Evolutionary conservation across 2,797 vertebrate genomes (phyloP).

Genomic region (Sternarchorhynchus goeldii): DNA sequence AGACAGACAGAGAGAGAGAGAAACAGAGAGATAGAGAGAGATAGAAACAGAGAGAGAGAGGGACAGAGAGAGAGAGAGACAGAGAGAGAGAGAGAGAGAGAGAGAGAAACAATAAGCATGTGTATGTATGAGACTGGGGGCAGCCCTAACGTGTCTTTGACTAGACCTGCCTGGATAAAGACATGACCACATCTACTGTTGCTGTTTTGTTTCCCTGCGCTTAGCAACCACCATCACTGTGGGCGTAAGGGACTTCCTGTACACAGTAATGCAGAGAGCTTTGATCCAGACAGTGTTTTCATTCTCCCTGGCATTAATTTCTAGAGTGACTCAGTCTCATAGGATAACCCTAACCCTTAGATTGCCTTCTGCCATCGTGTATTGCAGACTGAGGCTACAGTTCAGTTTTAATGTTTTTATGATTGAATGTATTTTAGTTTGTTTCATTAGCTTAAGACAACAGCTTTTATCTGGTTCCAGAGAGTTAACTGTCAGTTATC

Average conservation of each 20-base stretch:
- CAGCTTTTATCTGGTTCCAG: not conserved
- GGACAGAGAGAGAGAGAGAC: no score
- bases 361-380: not conserved
- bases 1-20: not conserved
- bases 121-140: no score
- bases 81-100: not conserved
- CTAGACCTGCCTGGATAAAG: slow-evolving; percentile 23
- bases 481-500: not conserved
- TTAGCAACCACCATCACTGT: slow-evolving; percentile 43
- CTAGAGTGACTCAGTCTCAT: slow-evolving; percentile 40
- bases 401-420: not conserved
- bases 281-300: slow-evolving; percentile 47
- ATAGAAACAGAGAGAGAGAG: no score
- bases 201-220: slow-evolving; percentile 30
- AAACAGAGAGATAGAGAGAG: no score
- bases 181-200: slow-evolving; percentile 20
- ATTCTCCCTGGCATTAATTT: slow-evolving; percentile 36
- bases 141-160: not conserved
- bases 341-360: not conserved
- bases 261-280: slow-evolving; percentile 42
- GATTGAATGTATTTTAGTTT: no score
- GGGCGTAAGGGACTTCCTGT: slow-evolving; percentile 37
- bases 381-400: not conserved
- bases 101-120: not conserved
- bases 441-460: not conserved